Evolutionary conservation across 2,888 invertebrate species (phyloP).

Genomic region (Acanthosepion pharaonis): DNA sequence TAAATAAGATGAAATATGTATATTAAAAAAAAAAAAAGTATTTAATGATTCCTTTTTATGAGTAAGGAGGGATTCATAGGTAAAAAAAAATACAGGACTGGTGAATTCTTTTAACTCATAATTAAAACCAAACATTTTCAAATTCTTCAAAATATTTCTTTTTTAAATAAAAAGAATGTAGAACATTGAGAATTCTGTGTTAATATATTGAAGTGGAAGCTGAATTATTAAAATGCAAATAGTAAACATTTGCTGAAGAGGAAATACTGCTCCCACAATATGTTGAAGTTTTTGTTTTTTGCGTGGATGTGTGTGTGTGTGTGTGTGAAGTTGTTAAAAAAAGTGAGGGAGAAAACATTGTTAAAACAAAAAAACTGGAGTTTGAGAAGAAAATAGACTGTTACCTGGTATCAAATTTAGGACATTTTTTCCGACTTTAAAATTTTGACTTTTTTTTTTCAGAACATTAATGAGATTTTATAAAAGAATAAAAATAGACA

Average conservation of each 20-base stretch:
- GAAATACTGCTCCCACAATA: background rate
- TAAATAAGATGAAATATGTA: background rate
- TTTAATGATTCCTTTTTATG: background rate
- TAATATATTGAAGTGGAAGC: background rate
- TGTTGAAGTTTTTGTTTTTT: background rate
- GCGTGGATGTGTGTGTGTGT: too few species aligned
- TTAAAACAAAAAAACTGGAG: background rate
- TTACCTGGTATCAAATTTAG: background rate
- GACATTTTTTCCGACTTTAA: background rate
- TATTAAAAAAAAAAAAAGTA: background rate
- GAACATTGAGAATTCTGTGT: background rate
- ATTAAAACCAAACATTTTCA: background rate
- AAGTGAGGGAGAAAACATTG: background rate
- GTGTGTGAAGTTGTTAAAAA: background rate
- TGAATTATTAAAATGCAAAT: background rate
- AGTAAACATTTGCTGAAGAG: background rate
- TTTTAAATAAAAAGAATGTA: background rate
- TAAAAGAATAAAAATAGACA: background rate
- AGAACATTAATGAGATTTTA: too few species aligned
- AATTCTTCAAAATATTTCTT: background rate
- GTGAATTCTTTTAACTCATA: background rate
- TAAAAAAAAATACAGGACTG: background rate
- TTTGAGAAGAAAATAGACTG: background rate
- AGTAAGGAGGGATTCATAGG: conserved; percentile 3
- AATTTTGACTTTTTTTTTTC: background rate